Evolutionary conservation across 1,140 invertebrate species (phyloP).

Genomic region (Macrobrachium rosenbergii): DNA sequence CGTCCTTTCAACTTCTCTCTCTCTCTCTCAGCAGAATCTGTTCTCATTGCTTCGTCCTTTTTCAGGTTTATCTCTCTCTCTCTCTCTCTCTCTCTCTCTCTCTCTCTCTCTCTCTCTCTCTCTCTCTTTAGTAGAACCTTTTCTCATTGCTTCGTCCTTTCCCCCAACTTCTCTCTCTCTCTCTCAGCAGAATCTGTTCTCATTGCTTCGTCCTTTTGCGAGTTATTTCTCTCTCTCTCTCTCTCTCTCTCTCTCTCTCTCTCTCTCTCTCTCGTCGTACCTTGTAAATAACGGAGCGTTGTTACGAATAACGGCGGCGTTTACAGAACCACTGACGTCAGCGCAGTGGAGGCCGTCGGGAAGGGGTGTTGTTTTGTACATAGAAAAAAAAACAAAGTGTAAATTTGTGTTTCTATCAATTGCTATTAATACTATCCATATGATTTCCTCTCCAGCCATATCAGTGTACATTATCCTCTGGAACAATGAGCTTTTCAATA

Average conservation of each 20-base stretch:
- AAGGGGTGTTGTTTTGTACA: constrained; percentile 28
- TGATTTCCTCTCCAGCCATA: constrained; percentile 51
- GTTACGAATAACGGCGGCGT: neutral
- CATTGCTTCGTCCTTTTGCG: neutral
- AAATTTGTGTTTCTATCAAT: constrained; percentile 22
- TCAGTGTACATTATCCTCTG: constrained; percentile 63
- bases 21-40: too few species aligned
- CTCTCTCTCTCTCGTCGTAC: neutral
- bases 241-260: neutral
- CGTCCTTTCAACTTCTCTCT: too few species aligned
- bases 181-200: too few species aligned
- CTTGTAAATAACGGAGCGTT: constrained; percentile 2
- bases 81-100: too few species aligned
- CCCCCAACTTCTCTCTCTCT: too few species aligned
- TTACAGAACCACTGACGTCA: neutral
- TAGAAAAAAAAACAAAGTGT: too few species aligned
- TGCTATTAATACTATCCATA: constrained; percentile 21
- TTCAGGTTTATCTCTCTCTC: too few species aligned
- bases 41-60: too few species aligned
- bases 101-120: too few species aligned
- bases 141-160: too few species aligned
- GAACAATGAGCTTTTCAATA: constrained; percentile 64
- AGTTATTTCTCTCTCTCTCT: neutral
- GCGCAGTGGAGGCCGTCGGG: neutral
- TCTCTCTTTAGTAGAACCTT: too few species aligned